Percentiles rank a stretch among this genome's conserved stretches.
These are phyloP conservation scores for Drosophila parabipectinata DNA, from an alignment of 1,140 invertebrate genomes.

Conservation along the genomic window DNA sequence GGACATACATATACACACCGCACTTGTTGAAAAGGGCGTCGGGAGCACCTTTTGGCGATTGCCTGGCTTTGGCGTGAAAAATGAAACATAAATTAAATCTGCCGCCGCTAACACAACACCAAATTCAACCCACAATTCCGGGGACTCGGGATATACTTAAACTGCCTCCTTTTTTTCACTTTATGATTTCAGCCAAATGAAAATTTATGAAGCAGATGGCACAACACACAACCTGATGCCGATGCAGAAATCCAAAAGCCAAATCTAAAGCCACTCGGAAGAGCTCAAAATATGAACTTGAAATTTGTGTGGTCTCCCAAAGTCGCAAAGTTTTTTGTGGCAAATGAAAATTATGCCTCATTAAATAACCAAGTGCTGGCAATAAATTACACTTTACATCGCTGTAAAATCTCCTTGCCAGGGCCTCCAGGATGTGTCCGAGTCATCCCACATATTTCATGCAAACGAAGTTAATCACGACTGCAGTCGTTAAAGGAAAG, in stretches of 20 bases:
- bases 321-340: slow-evolving; percentile 56
- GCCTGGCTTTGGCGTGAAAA: slow-evolving; percentile 50
- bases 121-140: slow-evolving; percentile 41
- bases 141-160: slow-evolving; percentile 47
- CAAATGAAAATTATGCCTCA: slow-evolving; percentile 74
- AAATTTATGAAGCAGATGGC: slow-evolving; percentile 72
- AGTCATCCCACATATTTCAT: slow-evolving; percentile 22
- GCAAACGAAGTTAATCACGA: slow-evolving; percentile 39
- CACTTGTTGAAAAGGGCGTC: slow-evolving; percentile 45
- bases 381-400: slow-evolving; percentile 60
- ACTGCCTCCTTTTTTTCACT: slow-evolving; percentile 34
- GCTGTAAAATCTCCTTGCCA: slow-evolving; percentile 3
- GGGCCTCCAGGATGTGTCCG: neutral
- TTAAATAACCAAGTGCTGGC: slow-evolving; percentile 46
- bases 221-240: slow-evolving; percentile 30
- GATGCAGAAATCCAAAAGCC: slow-evolving; percentile 18
- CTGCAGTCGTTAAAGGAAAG: slow-evolving; percentile 28
- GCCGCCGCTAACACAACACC: slow-evolving; percentile 26
- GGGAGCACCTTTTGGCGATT: slow-evolving; percentile 49
- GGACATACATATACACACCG: slow-evolving; percentile 6
- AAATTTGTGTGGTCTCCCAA: slow-evolving; percentile 27
- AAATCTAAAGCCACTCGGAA: slow-evolving; percentile 38
- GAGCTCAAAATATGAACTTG: slow-evolving; percentile 55
- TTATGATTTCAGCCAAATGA: slow-evolving; percentile 64
- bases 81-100: slow-evolving; percentile 63